A percentile compares a stretch with the other conserved stretches of the same genome.
Conservation (phyloP, 2,113 vertebrate genomes). For the Oryctolagus cuniculus region mOryCun1.1 NC_091432.1:225583001-225583500, state of each 20-base stretch:
- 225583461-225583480: background rate
- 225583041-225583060: background rate
- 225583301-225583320: rapidly evolving
- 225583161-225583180: background rate
- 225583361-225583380: background rate
- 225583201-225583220: background rate
- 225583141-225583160: background rate
- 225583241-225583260: background rate
- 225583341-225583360: background rate
- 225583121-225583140: background rate
- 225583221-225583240: background rate
- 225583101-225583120: background rate
- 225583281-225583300: background rate
- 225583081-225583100: no score
- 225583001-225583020: background rate
- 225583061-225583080: background rate
- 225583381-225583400: background rate
- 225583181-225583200: rapidly evolving
- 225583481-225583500: background rate
- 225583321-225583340: rapidly evolving
- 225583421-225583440: rapidly evolving
- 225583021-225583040: background rate
- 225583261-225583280: background rate
- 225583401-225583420: background rate
- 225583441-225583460: no score